Evolutionary conservation across 1,140 invertebrate genomes (phyloP).

Genomic region (Lordiphosa stackelbergi): DNA sequence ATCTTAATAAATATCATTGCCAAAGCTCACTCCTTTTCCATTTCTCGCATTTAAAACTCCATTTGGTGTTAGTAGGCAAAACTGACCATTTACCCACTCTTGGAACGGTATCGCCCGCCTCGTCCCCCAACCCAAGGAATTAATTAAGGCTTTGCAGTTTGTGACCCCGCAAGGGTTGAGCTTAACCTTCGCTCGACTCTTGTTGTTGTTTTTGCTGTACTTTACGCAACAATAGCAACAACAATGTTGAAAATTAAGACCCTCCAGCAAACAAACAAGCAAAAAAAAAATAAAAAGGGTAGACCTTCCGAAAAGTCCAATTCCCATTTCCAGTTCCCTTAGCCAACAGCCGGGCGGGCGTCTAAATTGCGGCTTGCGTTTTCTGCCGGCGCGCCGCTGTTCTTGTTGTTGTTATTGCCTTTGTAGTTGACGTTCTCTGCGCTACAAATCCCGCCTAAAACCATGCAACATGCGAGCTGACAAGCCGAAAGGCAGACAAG

Average conservation of each 20-base stretch:
- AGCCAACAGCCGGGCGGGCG: slow-evolving; percentile 26
- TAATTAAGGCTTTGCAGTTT: slow-evolving; percentile 9
- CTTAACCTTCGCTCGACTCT: slow-evolving; percentile 9
- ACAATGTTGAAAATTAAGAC: slow-evolving; percentile 67
- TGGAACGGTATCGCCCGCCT: neutral
- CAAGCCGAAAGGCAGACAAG: slow-evolving; percentile 74
- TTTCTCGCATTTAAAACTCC: too few species aligned
- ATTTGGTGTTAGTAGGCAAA: too few species aligned
- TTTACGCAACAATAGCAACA: slow-evolving; percentile 37
- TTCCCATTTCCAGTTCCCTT: slow-evolving; percentile 16
- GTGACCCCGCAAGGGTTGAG: slow-evolving; percentile 7
- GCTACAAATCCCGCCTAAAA: slow-evolving; percentile 72
- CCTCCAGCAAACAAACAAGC: slow-evolving; percentile 36
- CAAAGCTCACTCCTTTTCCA: too few species aligned
- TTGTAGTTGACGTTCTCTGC: slow-evolving; percentile 48
- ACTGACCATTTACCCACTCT: too few species aligned
- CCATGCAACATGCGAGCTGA: slow-evolving; percentile 74
- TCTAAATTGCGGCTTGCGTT: slow-evolving; percentile 62
- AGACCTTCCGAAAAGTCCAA: slow-evolving; percentile 34
- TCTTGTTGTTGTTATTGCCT: slow-evolving; percentile 41
- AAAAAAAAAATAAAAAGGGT: slow-evolving; percentile 11
- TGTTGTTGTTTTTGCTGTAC: slow-evolving; percentile 3
- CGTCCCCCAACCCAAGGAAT: slow-evolving; percentile 6
- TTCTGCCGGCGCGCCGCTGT: slow-evolving; percentile 1
- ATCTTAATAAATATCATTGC: too few species aligned